phyloP scores from a whole-genome alignment of 2,113 vertebrate genomes.

The Heloderma charlesbogerti region DNA sequence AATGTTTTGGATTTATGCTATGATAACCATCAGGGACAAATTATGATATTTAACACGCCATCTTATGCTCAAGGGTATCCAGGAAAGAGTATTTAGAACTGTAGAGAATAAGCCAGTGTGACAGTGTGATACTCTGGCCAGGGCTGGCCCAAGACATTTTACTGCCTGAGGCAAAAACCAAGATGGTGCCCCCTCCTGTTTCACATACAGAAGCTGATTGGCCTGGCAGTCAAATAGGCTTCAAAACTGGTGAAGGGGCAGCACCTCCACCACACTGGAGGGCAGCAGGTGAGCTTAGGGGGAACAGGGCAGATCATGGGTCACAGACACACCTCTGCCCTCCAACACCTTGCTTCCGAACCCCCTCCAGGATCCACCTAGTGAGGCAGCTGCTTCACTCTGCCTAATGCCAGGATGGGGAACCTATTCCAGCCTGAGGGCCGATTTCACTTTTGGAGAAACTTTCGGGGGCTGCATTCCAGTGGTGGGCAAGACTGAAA shows the following conservation, averaged over 20 bases:
- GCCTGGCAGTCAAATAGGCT: not conserved
- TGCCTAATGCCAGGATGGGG: no score
- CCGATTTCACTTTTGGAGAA: no score
- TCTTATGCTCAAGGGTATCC: not conserved
- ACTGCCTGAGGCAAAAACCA: not conserved
- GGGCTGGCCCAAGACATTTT: not conserved
- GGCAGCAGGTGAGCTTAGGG: not conserved
- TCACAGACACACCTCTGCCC: not conserved
- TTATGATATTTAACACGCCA: not conserved
- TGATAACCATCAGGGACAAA: conserved; percentile 15
- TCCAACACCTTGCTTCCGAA: not conserved
- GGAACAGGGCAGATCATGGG: not conserved
- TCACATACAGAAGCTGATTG: not conserved
- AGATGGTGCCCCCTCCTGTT: no score
- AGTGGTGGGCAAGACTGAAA: no score
- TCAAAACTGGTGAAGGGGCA: not conserved
- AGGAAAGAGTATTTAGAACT: not conserved
- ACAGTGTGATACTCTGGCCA: not conserved
- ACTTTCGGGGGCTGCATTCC: no score
- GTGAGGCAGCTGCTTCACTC: not conserved
- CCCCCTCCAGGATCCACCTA: not conserved
- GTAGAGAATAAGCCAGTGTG: not conserved
- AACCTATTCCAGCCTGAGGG: no score
- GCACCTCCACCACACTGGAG: no score
- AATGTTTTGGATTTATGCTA: not conserved